Conservation (phyloP, 2,888 invertebrate genomes). For the Eristalis tenax region DNA sequence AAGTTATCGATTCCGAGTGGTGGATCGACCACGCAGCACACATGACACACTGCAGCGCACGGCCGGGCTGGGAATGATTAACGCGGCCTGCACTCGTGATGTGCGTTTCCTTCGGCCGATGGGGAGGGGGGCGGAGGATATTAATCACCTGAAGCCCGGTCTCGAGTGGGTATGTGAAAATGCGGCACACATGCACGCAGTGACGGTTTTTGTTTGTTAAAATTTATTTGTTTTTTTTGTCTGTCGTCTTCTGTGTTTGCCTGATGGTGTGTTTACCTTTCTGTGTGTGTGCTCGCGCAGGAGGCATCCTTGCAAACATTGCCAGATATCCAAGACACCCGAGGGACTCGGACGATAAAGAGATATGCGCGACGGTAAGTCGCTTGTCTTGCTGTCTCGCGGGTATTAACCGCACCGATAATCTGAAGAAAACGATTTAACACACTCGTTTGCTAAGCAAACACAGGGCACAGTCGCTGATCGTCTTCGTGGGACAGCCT, state of each 20-base stretch:
- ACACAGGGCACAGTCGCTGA: slow-evolving; percentile 12
- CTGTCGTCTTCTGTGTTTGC: neutral
- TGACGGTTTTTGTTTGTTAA: neutral
- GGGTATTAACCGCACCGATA: slow-evolving; percentile 54
- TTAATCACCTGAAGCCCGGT: slow-evolving; percentile 54
- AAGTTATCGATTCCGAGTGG: slow-evolving; percentile 53
- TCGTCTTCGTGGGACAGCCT: slow-evolving; percentile 14
- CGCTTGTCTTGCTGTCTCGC: slow-evolving; percentile 34
- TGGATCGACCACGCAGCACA: slow-evolving; percentile 62
- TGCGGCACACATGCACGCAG: slow-evolving; percentile 43
- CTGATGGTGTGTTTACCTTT: neutral
- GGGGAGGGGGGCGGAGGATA: slow-evolving; percentile 16
- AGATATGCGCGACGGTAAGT: slow-evolving; percentile 48
- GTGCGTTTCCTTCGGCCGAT: slow-evolving; percentile 14
- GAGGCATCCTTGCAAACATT: slow-evolving; percentile 49
- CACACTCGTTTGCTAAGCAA: slow-evolving; percentile 57
- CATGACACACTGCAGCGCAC: slow-evolving; percentile 34
- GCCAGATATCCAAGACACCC: slow-evolving; percentile 2
- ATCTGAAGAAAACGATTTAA: slow-evolving; percentile 58
- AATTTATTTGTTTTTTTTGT: slow-evolving; percentile 35
- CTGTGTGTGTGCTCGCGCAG: neutral
- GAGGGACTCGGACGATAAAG: slow-evolving; percentile 32
- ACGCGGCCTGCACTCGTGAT: slow-evolving; percentile 44
- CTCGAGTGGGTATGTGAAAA: slow-evolving; percentile 56
- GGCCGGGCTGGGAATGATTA: slow-evolving; percentile 40